Evolutionary conservation across 2,888 invertebrate species (phyloP).

Genomic region (Diarsia rubi): DNA sequence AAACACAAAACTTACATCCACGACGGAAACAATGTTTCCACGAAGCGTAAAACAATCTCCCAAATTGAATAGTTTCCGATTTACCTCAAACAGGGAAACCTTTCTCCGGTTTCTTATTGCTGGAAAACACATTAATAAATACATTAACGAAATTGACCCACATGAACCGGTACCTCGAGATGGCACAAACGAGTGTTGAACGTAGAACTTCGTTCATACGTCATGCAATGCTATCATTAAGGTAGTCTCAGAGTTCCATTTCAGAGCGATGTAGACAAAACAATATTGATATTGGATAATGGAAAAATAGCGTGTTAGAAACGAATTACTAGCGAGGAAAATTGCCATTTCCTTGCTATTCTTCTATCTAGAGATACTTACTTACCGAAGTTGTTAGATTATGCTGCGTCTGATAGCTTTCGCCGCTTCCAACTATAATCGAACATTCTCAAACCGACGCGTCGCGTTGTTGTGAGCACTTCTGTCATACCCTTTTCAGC

Average conservation of each 20-base stretch:
- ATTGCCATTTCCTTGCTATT: constrained; percentile 86
- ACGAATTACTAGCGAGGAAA: constrained; percentile 85
- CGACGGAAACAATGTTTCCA: constrained; percentile 26
- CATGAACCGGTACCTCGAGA: constrained; percentile 37
- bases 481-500: constrained; percentile 32
- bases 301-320: constrained; percentile 88
- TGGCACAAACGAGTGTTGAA: constrained; percentile 32
- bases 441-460: constrained; percentile 15
- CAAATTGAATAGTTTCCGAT: constrained; percentile 52
- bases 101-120: constrained; percentile 39
- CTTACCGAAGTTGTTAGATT: constrained; percentile 71
- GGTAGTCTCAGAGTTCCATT: constrained; percentile 81
- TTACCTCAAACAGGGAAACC: constrained; percentile 41
- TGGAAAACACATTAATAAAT: constrained; percentile 53
- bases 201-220: constrained; percentile 64
- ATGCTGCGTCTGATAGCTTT: constrained; percentile 65
- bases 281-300: constrained; percentile 90
- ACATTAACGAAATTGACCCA: constrained; percentile 38
- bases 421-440: constrained; percentile 48
- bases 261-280: constrained; percentile 87
- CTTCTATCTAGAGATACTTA: constrained; percentile 81
- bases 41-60: constrained; percentile 41
- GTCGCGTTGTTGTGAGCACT: neutral
- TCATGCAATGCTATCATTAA: constrained; percentile 88
- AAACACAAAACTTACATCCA: constrained; percentile 19